These are phyloP conservation scores for Achlya flavicornis DNA, from an alignment of 2,888 invertebrate genomes.

Conservation along the genomic window DNA sequence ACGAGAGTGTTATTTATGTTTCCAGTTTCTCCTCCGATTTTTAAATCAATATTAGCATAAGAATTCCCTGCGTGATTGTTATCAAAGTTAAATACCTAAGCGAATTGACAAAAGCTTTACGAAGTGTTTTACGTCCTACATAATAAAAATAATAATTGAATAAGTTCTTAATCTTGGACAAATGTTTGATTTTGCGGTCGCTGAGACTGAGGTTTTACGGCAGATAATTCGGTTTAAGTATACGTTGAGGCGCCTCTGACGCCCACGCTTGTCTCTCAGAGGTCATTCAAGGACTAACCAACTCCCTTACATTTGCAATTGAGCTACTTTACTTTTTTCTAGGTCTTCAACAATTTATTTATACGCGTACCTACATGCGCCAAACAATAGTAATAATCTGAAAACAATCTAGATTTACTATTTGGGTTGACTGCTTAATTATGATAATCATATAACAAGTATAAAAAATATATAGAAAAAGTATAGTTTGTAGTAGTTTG, in stretches of 20 bases:
- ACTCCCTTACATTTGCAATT: conserved; percentile 34
- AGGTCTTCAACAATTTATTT: conserved; percentile 24
- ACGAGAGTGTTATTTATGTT: conserved; percentile 2
- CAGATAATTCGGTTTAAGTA: conserved; percentile 53
- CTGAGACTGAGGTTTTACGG: conserved; percentile 40
- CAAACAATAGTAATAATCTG: background rate
- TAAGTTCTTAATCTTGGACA: conserved; percentile 39
- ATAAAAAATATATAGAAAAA: too few relatives aligned
- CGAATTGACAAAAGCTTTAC: conserved; percentile 5
- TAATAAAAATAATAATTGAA: conserved; percentile 28
- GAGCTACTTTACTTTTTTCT: conserved; percentile 26
- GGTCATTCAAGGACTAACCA: conserved; percentile 61
- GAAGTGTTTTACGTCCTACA: conserved; percentile 17
- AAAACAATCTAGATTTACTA: background rate
- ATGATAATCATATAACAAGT: background rate
- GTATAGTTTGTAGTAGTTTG: too few relatives aligned
- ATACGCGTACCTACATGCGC: background rate
- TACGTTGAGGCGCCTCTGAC: conserved; percentile 49
- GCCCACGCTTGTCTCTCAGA: conserved; percentile 52
- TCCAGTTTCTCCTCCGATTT: conserved; percentile 2
- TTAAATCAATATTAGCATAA: background rate
- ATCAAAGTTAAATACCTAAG: conserved; percentile 11
- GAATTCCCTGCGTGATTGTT: conserved; percentile 10
- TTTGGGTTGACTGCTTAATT: background rate
- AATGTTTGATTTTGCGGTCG: conserved; percentile 47